Evolutionary conservation across 2,888 invertebrate species (phyloP).

Genomic region (Parnassius apollo): DNA sequence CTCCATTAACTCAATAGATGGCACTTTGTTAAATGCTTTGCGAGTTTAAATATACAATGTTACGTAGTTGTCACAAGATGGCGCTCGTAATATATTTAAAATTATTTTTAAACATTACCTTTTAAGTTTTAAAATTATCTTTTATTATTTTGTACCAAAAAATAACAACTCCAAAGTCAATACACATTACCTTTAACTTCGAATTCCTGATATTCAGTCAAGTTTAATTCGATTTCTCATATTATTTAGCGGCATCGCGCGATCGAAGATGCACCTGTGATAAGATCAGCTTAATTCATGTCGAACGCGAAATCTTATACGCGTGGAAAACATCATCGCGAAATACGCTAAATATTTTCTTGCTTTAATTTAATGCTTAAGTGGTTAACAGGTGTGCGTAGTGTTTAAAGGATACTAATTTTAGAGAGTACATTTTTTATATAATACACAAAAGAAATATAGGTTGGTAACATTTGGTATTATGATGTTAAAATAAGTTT

Average conservation of each 20-base stretch:
- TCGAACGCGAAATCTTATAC: slow-evolving; percentile 63
- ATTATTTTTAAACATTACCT: background rate
- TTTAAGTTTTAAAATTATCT: background rate
- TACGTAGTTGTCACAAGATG: slow-evolving; percentile 17
- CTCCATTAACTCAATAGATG: slow-evolving; percentile 14
- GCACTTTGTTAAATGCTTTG: background rate
- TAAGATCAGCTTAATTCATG: slow-evolving; percentile 56
- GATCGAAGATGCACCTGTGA: slow-evolving; percentile 54
- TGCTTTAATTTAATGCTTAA: slow-evolving; percentile 23
- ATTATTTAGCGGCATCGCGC: slow-evolving; percentile 41
- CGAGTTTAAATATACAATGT: background rate
- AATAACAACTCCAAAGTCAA: slow-evolving; percentile 32
- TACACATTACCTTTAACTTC: slow-evolving; percentile 36
- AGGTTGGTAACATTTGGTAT: too few species aligned
- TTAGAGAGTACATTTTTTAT: background rate
- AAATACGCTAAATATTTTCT: slow-evolving; percentile 30
- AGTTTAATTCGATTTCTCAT: slow-evolving; percentile 49
- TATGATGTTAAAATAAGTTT: too few species aligned
- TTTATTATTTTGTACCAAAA: slow-evolving; percentile 16
- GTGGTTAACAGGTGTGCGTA: slow-evolving; percentile 22
- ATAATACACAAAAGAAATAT: too few species aligned
- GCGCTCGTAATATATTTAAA: slow-evolving; percentile 8
- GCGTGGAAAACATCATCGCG: slow-evolving; percentile 50
- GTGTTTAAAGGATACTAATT: slow-evolving; percentile 8
- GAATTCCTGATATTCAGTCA: slow-evolving; percentile 49